Percentiles rank a stretch among this genome's conserved stretches.
phyloP scores from a whole-genome alignment of 2,113 vertebrate genomes.

The Ptilorrhoa leucosticta region DNA sequence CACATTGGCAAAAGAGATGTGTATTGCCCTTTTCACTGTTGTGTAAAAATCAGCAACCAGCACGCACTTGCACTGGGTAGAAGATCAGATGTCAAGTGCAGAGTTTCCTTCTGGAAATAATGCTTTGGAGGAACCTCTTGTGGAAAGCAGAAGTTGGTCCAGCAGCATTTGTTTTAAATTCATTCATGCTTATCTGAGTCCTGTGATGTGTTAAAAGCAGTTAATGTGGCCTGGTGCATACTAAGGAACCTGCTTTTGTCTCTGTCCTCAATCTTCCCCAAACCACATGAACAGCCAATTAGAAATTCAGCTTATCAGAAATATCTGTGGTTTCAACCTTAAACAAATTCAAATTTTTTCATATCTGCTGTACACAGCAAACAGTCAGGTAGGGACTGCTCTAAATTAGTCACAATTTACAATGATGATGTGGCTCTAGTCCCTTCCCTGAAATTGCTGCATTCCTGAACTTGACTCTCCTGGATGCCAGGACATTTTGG shows the following conservation, averaged over 20 bases:
- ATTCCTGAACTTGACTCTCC: background rate
- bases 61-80: background rate
- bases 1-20: background rate
- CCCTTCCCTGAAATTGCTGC: background rate
- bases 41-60: background rate
- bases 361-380: background rate
- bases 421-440: background rate
- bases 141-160: background rate
- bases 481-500: background rate
- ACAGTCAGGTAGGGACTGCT: background rate
- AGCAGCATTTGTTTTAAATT: background rate
- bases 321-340: background rate
- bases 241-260: background rate
- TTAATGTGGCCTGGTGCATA: background rate
- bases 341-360: background rate
- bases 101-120: background rate
- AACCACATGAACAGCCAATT: background rate
- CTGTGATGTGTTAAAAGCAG: background rate
- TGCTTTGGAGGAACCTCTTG: background rate
- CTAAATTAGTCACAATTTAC: background rate
- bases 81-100: background rate
- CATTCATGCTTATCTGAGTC: background rate
- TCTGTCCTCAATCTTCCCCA: background rate
- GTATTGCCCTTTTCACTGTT: background rate
- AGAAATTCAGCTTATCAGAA: background rate